phyloP scores from a whole-genome alignment of 2,113 vertebrate genomes.

The Laticauda colubrina region DNA sequence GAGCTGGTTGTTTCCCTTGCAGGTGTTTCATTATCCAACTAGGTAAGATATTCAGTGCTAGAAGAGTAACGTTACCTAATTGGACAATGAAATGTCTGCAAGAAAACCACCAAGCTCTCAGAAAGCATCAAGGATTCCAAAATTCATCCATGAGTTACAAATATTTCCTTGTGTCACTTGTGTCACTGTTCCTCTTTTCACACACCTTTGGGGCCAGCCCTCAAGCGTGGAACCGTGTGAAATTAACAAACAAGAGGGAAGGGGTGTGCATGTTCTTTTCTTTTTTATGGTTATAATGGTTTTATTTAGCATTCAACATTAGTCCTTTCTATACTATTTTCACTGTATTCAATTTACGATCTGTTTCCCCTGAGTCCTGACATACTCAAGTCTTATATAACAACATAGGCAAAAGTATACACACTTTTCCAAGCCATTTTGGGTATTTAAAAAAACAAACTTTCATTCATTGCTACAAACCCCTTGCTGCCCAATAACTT shows the following conservation, averaged over 20 bases:
- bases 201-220: too few relatives aligned
- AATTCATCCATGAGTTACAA: not conserved
- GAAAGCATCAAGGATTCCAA: not conserved
- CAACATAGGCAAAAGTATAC: too few relatives aligned
- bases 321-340: not conserved
- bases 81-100: not conserved
- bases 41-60: too few relatives aligned
- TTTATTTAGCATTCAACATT: not conserved
- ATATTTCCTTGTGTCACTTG: not conserved
- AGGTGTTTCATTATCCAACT: not conserved
- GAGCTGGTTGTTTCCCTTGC: not conserved
- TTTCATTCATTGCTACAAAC: not conserved
- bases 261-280: too few relatives aligned
- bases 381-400: too few relatives aligned
- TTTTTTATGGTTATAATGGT: not conserved
- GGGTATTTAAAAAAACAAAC: not conserved
- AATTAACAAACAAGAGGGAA: too few relatives aligned
- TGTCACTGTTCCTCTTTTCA: too few relatives aligned
- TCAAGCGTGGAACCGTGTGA: too few relatives aligned
- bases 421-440: not conserved
- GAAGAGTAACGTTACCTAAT: not conserved
- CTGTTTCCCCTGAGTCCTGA: not conserved
- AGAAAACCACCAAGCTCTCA: not conserved
- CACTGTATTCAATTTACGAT: not conserved
- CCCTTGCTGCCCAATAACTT: not conserved